Evolutionary conservation across 2,113 vertebrate genomes (phyloP).

Genomic region (Kryptolebias marmoratus): DNA sequence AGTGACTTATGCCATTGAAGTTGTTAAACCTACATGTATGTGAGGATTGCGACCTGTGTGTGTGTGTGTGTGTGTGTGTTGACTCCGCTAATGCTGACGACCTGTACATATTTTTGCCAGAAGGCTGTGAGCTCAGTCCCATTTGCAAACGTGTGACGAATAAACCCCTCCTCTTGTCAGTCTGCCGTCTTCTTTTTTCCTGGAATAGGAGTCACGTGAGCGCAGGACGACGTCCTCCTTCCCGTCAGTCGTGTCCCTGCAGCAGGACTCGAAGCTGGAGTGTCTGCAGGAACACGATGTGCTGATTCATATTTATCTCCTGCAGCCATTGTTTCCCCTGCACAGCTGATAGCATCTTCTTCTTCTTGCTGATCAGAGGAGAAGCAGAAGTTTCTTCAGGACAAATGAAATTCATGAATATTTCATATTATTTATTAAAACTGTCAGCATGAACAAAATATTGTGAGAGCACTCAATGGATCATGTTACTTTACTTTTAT

Average conservation of each 20-base stretch:
- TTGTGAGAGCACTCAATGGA: not conserved
- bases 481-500: not conserved
- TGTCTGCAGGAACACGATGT: conserved; percentile 34
- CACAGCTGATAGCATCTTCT: not conserved
- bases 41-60: conserved; percentile 11
- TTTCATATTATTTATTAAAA: not conserved
- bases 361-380: conserved; percentile 26
- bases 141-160: conserved; percentile 69
- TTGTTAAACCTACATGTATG: conserved; percentile 37
- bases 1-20: conserved; percentile 36
- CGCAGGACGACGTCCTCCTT: not conserved
- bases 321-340: conserved; percentile 44
- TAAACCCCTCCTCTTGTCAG: conserved; percentile 67
- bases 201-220: not conserved
- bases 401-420: not conserved
- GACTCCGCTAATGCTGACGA: conserved; percentile 37
- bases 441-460: not conserved
- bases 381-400: not conserved
- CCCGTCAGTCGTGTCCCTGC: conserved; percentile 3
- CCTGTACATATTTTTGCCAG: conserved; percentile 57
- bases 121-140: conserved; percentile 66
- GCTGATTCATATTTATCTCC: conserved; percentile 69
- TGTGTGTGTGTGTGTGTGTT: conserved; percentile 20
- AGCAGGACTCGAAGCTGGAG: not conserved
- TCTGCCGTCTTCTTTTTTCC: conserved; percentile 3